These are phyloP conservation scores for Mythimna ferrago DNA, from an alignment of 2,888 invertebrate genomes.

Conservation along the genomic window DNA sequence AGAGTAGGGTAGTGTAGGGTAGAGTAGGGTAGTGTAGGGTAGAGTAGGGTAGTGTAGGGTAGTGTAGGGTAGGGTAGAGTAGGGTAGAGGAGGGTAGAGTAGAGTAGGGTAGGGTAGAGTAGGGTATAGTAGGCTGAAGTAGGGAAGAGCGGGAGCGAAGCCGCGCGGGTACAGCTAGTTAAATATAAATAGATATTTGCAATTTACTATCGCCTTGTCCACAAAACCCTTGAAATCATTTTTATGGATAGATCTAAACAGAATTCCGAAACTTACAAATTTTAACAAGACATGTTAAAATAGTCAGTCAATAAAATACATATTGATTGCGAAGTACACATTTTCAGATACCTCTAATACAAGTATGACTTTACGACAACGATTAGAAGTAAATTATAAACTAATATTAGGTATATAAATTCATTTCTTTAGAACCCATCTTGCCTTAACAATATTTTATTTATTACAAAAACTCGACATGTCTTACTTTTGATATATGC, in stretches of 20 bases:
- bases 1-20: too few species aligned
- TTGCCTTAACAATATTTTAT: not conserved
- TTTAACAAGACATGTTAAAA: not conserved
- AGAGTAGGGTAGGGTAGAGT: too few species aligned
- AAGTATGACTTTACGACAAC: not conserved
- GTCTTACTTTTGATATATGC: not conserved
- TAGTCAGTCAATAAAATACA: conserved; percentile 25
- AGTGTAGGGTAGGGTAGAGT: too few species aligned
- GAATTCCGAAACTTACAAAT: conserved; percentile 1
- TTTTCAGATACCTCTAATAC: conserved; percentile 53
- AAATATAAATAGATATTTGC: not conserved
- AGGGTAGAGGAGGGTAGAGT: too few species aligned
- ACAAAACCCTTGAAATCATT: not conserved
- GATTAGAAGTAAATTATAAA: conserved; percentile 16
- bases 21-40: too few species aligned
- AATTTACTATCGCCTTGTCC: not conserved
- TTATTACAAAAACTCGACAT: conserved; percentile 1
- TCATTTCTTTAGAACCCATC: not conserved
- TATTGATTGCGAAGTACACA: conserved; percentile 63
- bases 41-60: too few species aligned
- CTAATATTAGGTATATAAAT: not conserved
- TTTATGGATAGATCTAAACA: not conserved
- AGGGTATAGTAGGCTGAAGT: too few species aligned
- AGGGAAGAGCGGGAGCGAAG: too few species aligned
- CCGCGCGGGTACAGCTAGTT: too few species aligned